Percentiles rank a stretch among this genome's conserved stretches.
Evolutionary conservation across 2,888 invertebrate species (phyloP).

Genomic region (Malthinus seriepunctatus): DNA sequence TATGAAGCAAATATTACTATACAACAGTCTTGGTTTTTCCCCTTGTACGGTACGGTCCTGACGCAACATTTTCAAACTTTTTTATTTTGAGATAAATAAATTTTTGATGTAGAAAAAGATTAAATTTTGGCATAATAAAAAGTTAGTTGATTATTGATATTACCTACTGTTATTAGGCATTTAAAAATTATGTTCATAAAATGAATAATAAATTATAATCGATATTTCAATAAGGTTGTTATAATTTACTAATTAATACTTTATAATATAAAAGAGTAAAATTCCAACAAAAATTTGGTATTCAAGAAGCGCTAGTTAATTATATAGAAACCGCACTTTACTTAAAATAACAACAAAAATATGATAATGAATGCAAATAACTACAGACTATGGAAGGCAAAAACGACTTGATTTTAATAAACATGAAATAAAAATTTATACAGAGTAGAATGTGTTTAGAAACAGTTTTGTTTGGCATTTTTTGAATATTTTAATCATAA

Average conservation of each 20-base stretch:
- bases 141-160: too few species aligned
- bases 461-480: constrained; percentile 22
- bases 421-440: constrained; percentile 21
- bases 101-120: too few species aligned
- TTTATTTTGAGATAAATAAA: too few species aligned
- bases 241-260: constrained; percentile 16
- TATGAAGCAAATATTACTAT: too few species aligned
- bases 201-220: constrained; percentile 3
- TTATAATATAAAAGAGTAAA: constrained; percentile 9
- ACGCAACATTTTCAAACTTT: too few species aligned
- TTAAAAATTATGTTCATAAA: too few species aligned
- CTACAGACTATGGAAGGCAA: constrained; percentile 15
- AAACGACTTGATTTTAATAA: constrained; percentile 23
- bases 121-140: too few species aligned
- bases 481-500: constrained; percentile 30
- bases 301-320: constrained; percentile 31
- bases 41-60: too few species aligned
- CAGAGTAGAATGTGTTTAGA: constrained; percentile 21
- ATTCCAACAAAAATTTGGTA: constrained; percentile 22
- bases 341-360: constrained; percentile 30
- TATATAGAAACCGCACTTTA: constrained; percentile 29
- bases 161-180: too few species aligned
- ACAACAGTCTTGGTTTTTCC: too few species aligned
- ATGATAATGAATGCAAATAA: constrained; percentile 31
- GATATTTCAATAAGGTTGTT: neutral